Base-by-base conservation (phyloP, 2,113 vertebrate species). In the Anolis sagrei region DNA sequence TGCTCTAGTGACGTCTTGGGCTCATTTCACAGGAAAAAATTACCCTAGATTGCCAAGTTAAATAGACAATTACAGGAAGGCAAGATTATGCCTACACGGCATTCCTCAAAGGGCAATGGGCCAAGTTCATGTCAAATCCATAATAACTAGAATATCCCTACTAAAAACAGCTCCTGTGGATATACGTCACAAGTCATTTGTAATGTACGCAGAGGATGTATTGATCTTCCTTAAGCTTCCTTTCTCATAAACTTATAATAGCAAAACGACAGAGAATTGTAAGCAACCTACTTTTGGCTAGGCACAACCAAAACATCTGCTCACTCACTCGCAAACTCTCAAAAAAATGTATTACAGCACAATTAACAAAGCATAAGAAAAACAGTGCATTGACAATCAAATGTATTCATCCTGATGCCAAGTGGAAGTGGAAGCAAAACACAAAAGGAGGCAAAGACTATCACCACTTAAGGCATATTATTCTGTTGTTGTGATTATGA, bases 41-140 rank as follows among this genome's bases (percentile, higher is more conserved):
- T 95, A 92, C 94, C 86, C 90, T 94, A 90, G 94, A 97, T 97
- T 95, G 94, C 97, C 96, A 96, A 97, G 95, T 95, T 94, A 97
- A 97, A 97, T 94, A 97, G 98, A 99, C 98, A 99, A 99, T 99
- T 96, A 96, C 98, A 98, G 98, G 98, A 99, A 99, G 97, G 97
- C 96, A 94, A 96, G 97, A 99, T 98, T 98, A 98, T 98, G 97
- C 98, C 98, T 98, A 97, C 97, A 97, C 98, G 97, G 98, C 98
- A 96, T 97, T 97, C 96, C 96, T 96, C 94, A 82, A 87, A 75
- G 95, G 97, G 98, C 97, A 89, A 69, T 81, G 89, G 94, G 97
- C 98, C 98, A 99, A 98, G 97, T 97, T 97, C 97, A 97, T 98
- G 98, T 99, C 98, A 98, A 97, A 98, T 96, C 96, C 97, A 97